Evolutionary conservation across 1,140 invertebrate species (phyloP), one percentile per base, ranked within the genome.

Genomic region (Homalodisca vitripennis): DNA sequence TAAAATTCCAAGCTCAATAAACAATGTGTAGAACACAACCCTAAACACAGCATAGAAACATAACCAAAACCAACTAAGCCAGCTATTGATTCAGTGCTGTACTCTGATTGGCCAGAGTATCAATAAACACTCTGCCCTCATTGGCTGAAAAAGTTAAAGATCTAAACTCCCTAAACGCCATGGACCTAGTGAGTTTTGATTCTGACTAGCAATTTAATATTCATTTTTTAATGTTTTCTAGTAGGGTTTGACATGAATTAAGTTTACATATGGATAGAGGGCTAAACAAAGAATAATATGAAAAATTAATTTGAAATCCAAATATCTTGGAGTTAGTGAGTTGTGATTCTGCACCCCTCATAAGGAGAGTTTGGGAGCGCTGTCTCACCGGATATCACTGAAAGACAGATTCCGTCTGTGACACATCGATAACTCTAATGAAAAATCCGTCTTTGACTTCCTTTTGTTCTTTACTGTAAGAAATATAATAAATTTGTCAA

Each of bases 121-220:
- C 13, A 46, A 22, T 29, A 29, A 32, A n/a, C 24, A 51, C 64
- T 47, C 24, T 14, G 26, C 64, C 22, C 34, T 66, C n/a, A 66
- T 66, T 66, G 64, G 64, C 64, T 47, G 48, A 24, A 47, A 51
- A 46, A 13, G 17, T 12, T 22, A 20, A 14, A n/a, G 41, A 26
- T 48, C 64, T 47, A 47, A 66, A 66, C 64, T 66, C 31, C 22
- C 64, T 26, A 26, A 27, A 46, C 26, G 24, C 13, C 24, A 47
- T 30, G n/a, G 64, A 66, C 13, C 24, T 47, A 26, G 64, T 46
- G 20, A 66, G 32, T 66, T 66, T 66, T 46, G 64, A 66, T 51
- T 17, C 41, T 47, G 29, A 47, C n/a, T 30, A 22, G n/a, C n/a
- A 14, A 27, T 26, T 27, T 66, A 26, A 27, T 17, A 51, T 13